phyloP scores from a whole-genome alignment of 2,113 vertebrate species.

The Vimba vimba region DNA sequence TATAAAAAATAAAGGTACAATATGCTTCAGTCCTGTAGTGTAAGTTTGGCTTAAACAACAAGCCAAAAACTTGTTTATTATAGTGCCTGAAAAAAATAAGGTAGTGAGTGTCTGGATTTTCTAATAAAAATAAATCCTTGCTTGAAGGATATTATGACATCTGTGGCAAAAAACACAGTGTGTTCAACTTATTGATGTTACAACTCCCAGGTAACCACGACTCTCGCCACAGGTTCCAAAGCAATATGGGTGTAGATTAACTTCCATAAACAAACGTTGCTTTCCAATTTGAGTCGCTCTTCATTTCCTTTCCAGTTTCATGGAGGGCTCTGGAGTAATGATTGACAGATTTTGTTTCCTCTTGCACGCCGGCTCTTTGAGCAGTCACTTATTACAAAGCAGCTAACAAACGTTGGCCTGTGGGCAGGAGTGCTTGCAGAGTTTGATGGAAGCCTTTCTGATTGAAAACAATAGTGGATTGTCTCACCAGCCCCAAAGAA shows the following conservation, averaged over 20 bases:
- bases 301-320: constrained; percentile 4
- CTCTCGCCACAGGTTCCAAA: not conserved
- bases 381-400: constrained; percentile 13
- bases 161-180: not conserved
- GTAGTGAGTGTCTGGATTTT: not conserved
- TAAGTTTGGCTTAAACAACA: not conserved
- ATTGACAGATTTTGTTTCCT: constrained; percentile 32
- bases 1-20: not conserved
- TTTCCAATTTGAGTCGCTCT: not conserved
- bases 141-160: not conserved
- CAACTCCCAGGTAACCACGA: not conserved
- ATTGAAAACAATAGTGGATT: constrained; percentile 34
- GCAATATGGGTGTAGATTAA: constrained; percentile 24
- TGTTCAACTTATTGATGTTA: not conserved
- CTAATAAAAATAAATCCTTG: not conserved
- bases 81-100: not conserved
- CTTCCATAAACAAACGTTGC: not conserved
- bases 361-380: not conserved
- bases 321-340: not conserved
- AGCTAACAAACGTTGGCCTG: constrained; percentile 20
- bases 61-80: not conserved
- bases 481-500: constrained; percentile 6
- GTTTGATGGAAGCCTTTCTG: constrained; percentile 8
- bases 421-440: constrained; percentile 14
- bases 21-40: not conserved